A percentile compares a stretch with the other conserved stretches of the same genome.
Conservation (phyloP, 2,113 vertebrate species). For the Carassius auratus region DNA sequence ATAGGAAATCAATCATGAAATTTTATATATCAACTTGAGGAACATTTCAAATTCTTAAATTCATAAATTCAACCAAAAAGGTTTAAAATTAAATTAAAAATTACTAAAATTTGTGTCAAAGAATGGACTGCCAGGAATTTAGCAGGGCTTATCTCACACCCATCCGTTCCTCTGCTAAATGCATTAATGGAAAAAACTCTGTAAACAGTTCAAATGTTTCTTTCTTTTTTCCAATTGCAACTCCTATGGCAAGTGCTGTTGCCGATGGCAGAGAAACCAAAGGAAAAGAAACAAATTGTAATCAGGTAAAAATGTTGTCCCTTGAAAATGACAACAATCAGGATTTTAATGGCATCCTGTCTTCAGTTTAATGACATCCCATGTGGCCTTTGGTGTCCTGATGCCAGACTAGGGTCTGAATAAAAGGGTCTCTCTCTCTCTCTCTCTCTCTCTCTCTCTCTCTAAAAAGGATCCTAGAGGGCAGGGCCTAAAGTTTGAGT, state of each 20-base stretch:
- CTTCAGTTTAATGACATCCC: conserved; percentile 59
- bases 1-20: not conserved
- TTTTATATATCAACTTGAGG: not conserved
- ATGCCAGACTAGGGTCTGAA: conserved; percentile 40
- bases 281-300: conserved; percentile 36
- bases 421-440: conserved; percentile 18
- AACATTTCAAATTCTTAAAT: not conserved
- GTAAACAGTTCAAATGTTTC: not conserved
- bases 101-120: not conserved
- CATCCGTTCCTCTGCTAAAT: not conserved
- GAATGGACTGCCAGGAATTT: conserved; percentile 23
- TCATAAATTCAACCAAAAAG: not conserved
- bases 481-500: conserved; percentile 64
- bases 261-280: not conserved
- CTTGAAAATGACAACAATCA: conserved; percentile 45
- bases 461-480: conserved; percentile 61
- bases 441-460: conserved; percentile 54
- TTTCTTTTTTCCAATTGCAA: conserved; percentile 14
- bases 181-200: not conserved
- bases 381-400: conserved; percentile 36
- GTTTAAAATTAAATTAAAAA: too few relatives aligned
- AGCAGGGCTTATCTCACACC: conserved; percentile 38
- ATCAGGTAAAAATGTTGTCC: conserved; percentile 8
- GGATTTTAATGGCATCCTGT: conserved; percentile 60
- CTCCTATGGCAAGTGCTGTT: not conserved